Base-by-base conservation (phyloP, 1,140 invertebrate species). In the Drosophila chauvacae region DNA sequence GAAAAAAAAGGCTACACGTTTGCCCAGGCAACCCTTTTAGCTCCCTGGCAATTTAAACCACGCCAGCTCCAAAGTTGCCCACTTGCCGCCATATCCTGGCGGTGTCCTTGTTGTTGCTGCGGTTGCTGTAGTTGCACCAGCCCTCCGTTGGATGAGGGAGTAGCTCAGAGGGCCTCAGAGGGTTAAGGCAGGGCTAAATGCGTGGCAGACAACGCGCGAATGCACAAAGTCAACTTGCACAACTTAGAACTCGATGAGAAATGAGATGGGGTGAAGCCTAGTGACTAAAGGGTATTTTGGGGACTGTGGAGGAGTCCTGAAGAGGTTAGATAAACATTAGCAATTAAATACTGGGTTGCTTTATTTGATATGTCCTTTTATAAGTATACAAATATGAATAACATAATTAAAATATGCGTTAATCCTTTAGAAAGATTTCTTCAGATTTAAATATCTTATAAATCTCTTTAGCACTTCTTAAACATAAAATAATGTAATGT, bases 11-110 rank as follows among this genome's bases (percentile, higher is more conserved):
- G 73, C 60, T 57, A 55, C 56, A 65, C 73, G 23, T 76, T 64
- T 42, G 50, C 33, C 53, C 13, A 81, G 79, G 82, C 69, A 87
- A 83, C 83, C 84, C 80, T 83, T 88, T 87, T 68, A 65, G 80
- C 69, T 55, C 20, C 10, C 30, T 16, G 61, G 63, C 73, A 61
- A 64, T 81, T 86, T 85, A 70, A 79, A 64, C 68, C 77, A 74
- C 51, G 50, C 41, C 70, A 63, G 56, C 62, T 69, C 41, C 45
- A 81, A 68, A 81, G 58, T 72, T 75, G 59, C 69, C 68, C 70
- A 70, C 64, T 76, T 64, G 48, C 37, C 42, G 41, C 33, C 47
- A 23, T 44, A 62, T 61, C 66, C 63, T 48, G 60, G 62, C 64
- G 41, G 16, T 64, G 69, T 47, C 51, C 48, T 74, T 68, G 33